Evolutionary conservation across 2,113 vertebrate genomes (phyloP).

Genomic region (Lepus americanus): DNA sequence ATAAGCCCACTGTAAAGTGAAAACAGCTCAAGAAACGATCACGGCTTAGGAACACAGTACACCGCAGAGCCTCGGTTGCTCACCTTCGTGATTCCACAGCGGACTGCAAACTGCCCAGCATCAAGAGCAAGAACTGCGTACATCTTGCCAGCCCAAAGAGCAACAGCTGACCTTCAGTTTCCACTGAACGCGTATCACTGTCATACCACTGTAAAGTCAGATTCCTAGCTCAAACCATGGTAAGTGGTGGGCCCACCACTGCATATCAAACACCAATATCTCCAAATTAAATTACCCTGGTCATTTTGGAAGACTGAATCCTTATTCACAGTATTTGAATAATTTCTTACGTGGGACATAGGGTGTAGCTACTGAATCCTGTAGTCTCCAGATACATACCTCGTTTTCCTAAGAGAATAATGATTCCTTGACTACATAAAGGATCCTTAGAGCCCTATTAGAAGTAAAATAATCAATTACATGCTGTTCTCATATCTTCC

Average conservation of each 20-base stretch:
- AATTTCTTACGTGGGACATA: background rate
- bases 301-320: background rate
- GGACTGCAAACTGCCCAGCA: background rate
- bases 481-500: background rate
- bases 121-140: background rate
- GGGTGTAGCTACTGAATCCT: background rate
- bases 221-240: background rate
- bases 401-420: background rate
- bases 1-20: background rate
- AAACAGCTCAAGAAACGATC: background rate
- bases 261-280: background rate
- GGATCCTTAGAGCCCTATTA: background rate
- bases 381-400: background rate
- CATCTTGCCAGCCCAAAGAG: background rate
- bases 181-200: background rate
- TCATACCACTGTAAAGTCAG: background rate
- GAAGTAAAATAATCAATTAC: slow-evolving; percentile 15
- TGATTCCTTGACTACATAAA: background rate
- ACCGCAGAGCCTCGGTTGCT: background rate
- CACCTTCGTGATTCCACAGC: background rate
- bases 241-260: background rate
- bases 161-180: background rate
- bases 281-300: background rate
- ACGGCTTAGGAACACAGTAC: background rate
- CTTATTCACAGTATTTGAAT: background rate